Percentiles rank a stretch among this genome's conserved stretches.
Conservation (phyloP, 2,797 vertebrate species). For the Manis pentadactyla region DNA sequence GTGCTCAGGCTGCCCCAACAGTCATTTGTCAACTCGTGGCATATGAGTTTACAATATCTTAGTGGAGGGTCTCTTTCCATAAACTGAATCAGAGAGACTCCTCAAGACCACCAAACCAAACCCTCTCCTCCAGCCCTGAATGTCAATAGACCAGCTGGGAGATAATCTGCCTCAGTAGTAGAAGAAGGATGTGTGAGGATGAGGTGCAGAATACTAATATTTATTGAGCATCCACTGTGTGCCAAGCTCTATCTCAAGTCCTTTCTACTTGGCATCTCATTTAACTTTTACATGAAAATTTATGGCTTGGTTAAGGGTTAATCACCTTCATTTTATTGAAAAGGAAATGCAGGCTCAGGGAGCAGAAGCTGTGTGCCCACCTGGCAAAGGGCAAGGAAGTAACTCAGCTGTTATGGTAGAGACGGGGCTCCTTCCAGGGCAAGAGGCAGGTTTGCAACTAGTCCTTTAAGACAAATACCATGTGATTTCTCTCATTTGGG, state of each 20-base stretch:
- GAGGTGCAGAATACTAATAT: background rate
- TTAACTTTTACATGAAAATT: background rate
- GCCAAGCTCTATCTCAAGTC: background rate
- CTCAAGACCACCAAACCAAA: background rate
- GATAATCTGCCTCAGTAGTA: background rate
- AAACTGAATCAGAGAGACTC: background rate
- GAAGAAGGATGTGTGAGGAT: background rate
- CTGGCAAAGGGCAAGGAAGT: background rate
- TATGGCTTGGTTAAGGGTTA: background rate
- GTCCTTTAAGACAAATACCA: background rate
- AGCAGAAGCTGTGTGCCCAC: background rate
- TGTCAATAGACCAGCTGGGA: rapidly evolving
- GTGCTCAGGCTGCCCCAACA: too few species aligned
- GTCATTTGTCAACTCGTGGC: background rate
- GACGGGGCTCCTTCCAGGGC: background rate
- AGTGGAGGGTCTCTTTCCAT: background rate
- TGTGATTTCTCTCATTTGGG: too few species aligned
- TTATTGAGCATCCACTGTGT: background rate
- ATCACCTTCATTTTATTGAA: background rate
- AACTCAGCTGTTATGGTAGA: background rate
- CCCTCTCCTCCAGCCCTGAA: background rate
- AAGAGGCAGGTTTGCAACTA: background rate
- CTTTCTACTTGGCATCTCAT: background rate
- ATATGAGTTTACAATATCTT: background rate
- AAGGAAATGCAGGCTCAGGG: background rate